Base-by-base conservation (phyloP, 1,140 invertebrate genomes). In the Drosophila bocki region DNA sequence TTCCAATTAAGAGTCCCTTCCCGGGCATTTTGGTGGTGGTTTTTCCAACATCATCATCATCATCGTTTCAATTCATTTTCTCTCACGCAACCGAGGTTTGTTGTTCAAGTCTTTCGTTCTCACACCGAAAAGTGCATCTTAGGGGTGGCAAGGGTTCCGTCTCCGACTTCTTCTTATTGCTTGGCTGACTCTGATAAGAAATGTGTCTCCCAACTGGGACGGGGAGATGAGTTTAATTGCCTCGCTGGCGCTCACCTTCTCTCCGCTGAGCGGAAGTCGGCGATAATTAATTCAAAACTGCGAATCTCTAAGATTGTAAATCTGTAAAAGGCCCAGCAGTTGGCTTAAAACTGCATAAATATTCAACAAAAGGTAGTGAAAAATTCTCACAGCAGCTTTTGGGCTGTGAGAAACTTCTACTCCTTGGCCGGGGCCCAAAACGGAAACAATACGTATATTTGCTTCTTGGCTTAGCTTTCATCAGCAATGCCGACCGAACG, bases 371-470 rank as follows among this genome's bases (percentile, higher is more conserved):
- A 88, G 82, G 76, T 44, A 63, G 54, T 74, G 53, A 71, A 80
- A 78, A 61, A 41, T 88, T 88, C 85, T 68, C 85, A 88, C 63
- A 42, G 42, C 39, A 48, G 56, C 64, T 85, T 85, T 85, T 75
- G 86, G 86, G 82, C 85, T 90, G 85, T 90, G 85, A 82, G 85
- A 90, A 90, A 85, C 85, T 85, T 85, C 70, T 85, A 62, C 80
- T 85, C 85, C 85, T 79, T 69, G 44, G 26, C 65, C 35, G 64
- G 64, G 53, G 48, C 48, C 57, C 57, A 60, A 75, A 90, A 85
- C 81, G 86, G 82, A 85, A 91, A 90, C 85, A 90, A 90, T 90
- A 76, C 17, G 48, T 78, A 70, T 68, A 58, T 68, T 61, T 47
- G 76, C 77, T 64, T 80, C 80, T 87, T 88, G 80, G 74, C 83